These are phyloP conservation scores for Phalera bucephala DNA, from an alignment of 2,888 invertebrate genomes.

Conservation along the genomic window DNA sequence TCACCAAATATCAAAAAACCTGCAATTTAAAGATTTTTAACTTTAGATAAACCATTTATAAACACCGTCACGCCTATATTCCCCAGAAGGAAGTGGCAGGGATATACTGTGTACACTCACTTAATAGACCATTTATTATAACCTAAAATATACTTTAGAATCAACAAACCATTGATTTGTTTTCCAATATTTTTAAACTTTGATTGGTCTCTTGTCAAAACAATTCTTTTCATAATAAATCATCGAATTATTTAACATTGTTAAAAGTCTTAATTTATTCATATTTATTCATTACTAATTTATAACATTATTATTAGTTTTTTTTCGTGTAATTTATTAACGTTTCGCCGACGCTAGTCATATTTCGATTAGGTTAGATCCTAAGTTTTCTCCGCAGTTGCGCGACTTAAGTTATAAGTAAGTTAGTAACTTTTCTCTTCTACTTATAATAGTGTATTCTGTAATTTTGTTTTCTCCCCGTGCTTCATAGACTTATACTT, in stretches of 20 bases:
- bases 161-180: too few relatives aligned
- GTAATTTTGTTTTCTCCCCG: slow-evolving; percentile 36
- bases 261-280: slow-evolving; percentile 5
- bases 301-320: slow-evolving; percentile 59
- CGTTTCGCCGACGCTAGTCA: slow-evolving; percentile 71
- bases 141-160: too few relatives aligned
- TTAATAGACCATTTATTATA: too few relatives aligned
- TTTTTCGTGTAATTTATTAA: slow-evolving; percentile 51
- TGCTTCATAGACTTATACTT: slow-evolving; percentile 36
- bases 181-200: too few relatives aligned
- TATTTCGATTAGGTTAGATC: slow-evolving; percentile 63
- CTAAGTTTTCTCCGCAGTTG: slow-evolving; percentile 50
- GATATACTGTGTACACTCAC: too few relatives aligned
- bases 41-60: too few relatives aligned
- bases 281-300: slow-evolving; percentile 30
- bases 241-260: background rate
- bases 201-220: slow-evolving; percentile 28
- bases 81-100: too few relatives aligned
- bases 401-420: slow-evolving; percentile 44
- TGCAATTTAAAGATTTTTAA: too few relatives aligned
- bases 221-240: slow-evolving; percentile 15
- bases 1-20: too few relatives aligned
- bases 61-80: too few relatives aligned
- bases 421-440: slow-evolving; percentile 1
- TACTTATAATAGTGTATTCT: background rate